These are phyloP conservation scores for Hydra vulgaris DNA, from an alignment of 30 jellyfish, hydroid and myxozoan species.

Conservation along the genomic window DNA sequence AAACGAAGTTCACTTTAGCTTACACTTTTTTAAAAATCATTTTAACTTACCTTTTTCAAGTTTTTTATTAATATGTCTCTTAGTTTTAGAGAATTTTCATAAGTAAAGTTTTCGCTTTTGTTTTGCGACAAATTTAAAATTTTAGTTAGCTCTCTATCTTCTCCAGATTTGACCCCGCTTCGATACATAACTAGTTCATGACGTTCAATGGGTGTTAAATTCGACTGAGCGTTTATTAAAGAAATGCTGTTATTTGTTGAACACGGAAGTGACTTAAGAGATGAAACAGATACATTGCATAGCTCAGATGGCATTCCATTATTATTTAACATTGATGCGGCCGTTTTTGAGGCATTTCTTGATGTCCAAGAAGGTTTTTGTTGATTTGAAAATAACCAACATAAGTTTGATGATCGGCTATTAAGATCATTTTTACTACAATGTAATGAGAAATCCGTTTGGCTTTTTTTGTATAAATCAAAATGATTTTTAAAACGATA, in stretches of 20 bases:
- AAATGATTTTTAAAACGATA: background rate
- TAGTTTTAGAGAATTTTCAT: background rate
- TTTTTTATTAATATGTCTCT: background rate
- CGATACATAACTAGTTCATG: background rate
- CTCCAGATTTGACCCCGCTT: background rate
- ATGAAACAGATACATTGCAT: background rate
- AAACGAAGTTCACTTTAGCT: constrained; percentile 3
- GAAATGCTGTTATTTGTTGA: background rate
- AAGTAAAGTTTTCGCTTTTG: background rate
- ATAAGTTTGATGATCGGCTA: background rate
- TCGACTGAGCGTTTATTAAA: background rate
- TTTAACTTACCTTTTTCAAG: background rate
- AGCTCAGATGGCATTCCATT: background rate
- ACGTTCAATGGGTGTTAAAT: background rate
- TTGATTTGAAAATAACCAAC: background rate
- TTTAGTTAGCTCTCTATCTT: background rate
- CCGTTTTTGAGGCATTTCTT: background rate
- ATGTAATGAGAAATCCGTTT: background rate
- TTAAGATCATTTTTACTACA: background rate
- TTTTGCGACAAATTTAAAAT: background rate
- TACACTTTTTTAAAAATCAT: background rate
- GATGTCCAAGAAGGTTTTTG: background rate
- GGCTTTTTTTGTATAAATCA: too few relatives aligned
- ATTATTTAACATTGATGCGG: background rate
- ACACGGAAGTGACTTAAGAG: background rate